These are phyloP conservation scores for Neosilurus mollespiculum DNA, from an alignment of 2,797 vertebrate genomes.

Conservation along the genomic window DNA sequence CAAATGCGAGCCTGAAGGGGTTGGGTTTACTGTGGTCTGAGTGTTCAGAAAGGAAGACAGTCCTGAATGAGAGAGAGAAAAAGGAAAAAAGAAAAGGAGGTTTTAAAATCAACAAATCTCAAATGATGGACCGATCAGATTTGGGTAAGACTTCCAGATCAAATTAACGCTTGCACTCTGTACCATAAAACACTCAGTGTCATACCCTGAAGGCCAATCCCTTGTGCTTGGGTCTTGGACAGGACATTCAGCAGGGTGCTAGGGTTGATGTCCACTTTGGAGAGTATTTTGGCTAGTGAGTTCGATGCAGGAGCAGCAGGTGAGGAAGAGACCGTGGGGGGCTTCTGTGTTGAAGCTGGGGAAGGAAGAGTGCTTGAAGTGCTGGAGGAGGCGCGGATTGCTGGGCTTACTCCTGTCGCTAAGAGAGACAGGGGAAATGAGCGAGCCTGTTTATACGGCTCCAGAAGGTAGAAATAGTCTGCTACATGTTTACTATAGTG, in stretches of 20 bases:
- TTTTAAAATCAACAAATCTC: neutral
- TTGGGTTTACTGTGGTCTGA: slow-evolving; percentile 70
- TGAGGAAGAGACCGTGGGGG: slow-evolving; percentile 65
- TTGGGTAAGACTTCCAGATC: neutral
- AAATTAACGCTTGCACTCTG: neutral
- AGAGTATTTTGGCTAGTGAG: slow-evolving; percentile 85
- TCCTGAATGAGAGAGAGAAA: slow-evolving; percentile 69
- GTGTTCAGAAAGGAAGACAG: slow-evolving; percentile 82
- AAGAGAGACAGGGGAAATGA: neutral
- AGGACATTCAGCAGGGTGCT: slow-evolving; percentile 88
- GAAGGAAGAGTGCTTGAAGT: slow-evolving; percentile 61
- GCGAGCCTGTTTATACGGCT: neutral
- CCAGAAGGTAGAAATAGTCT: neutral
- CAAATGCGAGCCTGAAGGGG: slow-evolving; percentile 51
- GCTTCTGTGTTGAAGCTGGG: slow-evolving; percentile 60
- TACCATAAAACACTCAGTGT: neutral
- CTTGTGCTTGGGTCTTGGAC: slow-evolving; percentile 83
- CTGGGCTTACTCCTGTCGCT: slow-evolving; percentile 74
- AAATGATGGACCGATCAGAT: neutral
- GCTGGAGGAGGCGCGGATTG: slow-evolving; percentile 73
- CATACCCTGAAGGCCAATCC: slow-evolving; percentile 81
- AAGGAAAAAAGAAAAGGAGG: neutral
- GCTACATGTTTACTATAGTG: neutral
- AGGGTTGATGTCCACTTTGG: slow-evolving; percentile 89
- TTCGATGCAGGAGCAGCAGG: slow-evolving; percentile 69